Conservation (phyloP, 2,797 vertebrate species). For the Artibeus lituratus region DNA sequence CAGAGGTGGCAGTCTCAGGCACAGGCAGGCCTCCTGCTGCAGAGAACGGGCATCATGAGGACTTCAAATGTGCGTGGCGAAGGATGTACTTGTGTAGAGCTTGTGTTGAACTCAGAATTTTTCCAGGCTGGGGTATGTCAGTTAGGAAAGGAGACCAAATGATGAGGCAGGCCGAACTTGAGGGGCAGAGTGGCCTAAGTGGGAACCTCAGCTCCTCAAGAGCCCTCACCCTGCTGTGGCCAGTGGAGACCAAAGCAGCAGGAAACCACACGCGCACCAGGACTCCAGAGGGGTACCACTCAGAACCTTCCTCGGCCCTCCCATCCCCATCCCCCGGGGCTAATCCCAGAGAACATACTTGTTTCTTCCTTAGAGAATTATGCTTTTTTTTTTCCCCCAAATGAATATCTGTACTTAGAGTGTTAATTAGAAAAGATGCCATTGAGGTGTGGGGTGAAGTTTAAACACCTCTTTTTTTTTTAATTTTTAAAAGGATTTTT, state of each 20-base stretch:
- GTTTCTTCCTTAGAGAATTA: neutral
- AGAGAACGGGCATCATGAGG: neutral
- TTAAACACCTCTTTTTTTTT: no score
- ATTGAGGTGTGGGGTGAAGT: no score
- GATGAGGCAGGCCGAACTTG: neutral
- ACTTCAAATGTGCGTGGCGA: neutral
- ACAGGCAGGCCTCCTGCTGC: neutral
- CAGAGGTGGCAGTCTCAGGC: neutral
- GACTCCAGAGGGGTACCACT: neutral
- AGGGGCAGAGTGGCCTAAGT: neutral
- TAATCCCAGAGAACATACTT: neutral
- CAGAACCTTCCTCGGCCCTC: neutral
- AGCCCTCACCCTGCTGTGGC: neutral
- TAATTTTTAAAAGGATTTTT: no score
- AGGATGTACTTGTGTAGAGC: neutral
- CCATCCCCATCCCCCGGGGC: neutral
- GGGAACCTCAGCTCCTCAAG: neutral
- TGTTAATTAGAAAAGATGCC: neutral
- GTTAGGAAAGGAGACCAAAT: neutral
- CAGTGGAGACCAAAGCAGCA: neutral
- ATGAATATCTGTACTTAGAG: neutral
- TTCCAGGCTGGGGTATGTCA: neutral
- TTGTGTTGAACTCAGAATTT: neutral
- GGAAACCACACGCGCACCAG: accelerated
- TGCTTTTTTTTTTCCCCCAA: neutral